These are phyloP conservation scores for Melanotaenia nigrans DNA, from an alignment of 2,797 vertebrate genomes.

Conservation along the genomic window DNA sequence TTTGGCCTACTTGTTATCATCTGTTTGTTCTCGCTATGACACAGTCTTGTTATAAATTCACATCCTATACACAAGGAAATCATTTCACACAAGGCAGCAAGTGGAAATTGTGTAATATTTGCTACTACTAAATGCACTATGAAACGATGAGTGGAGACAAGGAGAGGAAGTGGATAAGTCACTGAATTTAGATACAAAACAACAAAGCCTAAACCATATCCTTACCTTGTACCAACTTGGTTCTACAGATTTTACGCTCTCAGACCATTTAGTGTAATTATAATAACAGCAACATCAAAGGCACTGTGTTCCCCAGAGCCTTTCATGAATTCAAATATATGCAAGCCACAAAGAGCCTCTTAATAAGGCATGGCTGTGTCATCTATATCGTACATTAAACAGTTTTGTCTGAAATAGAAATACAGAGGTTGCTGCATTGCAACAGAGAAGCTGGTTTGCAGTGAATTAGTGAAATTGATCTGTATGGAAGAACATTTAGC, in stretches of 20 bases:
- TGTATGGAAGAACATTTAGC: not conserved
- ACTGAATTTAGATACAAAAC: not conserved
- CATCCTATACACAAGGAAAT: not conserved
- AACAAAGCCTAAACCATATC: slow-evolving; percentile 1
- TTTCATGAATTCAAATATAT: slow-evolving; percentile 14
- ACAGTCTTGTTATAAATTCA: not conserved
- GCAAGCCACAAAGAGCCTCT: slow-evolving; percentile 13
- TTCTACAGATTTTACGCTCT: not conserved
- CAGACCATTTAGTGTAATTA: slow-evolving; percentile 6
- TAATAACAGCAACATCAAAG: slow-evolving; percentile 29
- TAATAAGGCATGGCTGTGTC: slow-evolving; percentile 14
- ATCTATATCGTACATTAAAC: not conserved
- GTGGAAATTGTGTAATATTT: not conserved
- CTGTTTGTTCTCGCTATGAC: not conserved
- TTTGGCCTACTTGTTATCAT: not conserved
- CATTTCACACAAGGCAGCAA: not conserved
- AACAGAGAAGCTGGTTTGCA: not conserved
- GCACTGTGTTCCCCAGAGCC: slow-evolving; percentile 3
- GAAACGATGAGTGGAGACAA: not conserved
- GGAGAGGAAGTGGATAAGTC: not conserved
- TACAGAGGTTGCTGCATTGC: not conserved
- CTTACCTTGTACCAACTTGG: not conserved
- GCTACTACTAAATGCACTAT: not conserved
- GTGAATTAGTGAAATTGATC: not conserved
- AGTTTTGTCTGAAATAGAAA: slow-evolving; percentile 9